Conservation (phyloP, 2,797 vertebrate species). For the Podarcis lilfordi region DNA sequence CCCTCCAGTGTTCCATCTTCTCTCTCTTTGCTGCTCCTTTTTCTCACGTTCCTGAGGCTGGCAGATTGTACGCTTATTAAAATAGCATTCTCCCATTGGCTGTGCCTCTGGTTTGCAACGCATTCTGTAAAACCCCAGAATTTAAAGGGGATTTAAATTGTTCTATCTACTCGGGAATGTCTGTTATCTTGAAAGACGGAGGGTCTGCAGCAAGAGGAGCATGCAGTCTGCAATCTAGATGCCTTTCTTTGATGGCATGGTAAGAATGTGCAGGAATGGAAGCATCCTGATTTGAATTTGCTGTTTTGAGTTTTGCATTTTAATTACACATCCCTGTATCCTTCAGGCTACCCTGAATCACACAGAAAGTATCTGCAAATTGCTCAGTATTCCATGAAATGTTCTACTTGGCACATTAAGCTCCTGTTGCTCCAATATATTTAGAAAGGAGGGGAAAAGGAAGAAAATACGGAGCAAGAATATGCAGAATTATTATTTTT, state of each 20-base stretch:
- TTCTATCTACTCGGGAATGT: slow-evolving; percentile 4
- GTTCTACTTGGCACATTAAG: background rate
- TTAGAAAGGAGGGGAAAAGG: background rate
- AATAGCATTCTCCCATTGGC: background rate
- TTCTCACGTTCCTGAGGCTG: background rate
- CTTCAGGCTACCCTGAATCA: too few species aligned
- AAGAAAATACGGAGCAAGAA: background rate
- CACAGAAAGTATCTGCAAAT: background rate
- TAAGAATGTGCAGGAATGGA: background rate
- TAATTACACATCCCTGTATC: background rate
- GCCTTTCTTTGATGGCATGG: background rate
- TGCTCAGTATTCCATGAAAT: rapidly evolving
- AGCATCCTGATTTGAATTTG: background rate
- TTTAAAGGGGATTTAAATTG: background rate
- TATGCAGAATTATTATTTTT: background rate
- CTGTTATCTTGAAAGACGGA: background rate
- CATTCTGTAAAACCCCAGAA: background rate
- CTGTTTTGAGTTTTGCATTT: background rate
- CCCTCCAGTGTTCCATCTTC: background rate
- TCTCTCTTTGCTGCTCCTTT: background rate
- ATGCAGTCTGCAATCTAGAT: background rate
- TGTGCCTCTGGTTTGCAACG: slow-evolving; percentile 7
- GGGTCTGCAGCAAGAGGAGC: background rate
- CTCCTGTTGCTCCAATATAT: background rate
- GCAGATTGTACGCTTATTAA: slow-evolving; percentile 11